Conservation (phyloP, 2,888 invertebrate genomes). For the Girardia tigrina region DNA sequence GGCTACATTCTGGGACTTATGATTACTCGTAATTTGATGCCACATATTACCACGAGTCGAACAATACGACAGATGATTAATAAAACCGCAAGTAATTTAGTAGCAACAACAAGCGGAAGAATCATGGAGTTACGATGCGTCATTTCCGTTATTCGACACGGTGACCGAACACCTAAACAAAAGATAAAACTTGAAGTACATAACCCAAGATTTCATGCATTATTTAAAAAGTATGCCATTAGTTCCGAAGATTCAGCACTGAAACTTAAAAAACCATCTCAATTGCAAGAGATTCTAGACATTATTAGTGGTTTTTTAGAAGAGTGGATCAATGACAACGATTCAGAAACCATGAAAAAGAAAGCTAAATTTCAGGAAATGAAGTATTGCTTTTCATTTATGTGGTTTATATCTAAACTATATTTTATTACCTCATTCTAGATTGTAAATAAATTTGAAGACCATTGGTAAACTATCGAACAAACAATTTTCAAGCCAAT, state of each 20-base stretch:
- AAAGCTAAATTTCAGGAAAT: not conserved
- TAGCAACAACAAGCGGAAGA: slow-evolving; percentile 94
- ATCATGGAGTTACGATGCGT: slow-evolving; percentile 87
- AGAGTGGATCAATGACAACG: slow-evolving; percentile 52
- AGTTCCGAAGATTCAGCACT: not conserved
- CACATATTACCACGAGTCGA: slow-evolving; percentile 64
- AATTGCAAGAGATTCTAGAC: slow-evolving; percentile 68
- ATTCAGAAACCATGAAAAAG: not conserved
- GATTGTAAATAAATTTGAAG: no score
- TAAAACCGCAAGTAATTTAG: slow-evolving; percentile 69
- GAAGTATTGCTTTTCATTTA: no score
- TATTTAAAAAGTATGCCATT: slow-evolving; percentile 72
- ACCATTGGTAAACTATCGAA: no score
- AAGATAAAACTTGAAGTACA: slow-evolving; percentile 94
- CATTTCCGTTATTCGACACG: slow-evolving; percentile 88
- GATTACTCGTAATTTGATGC: slow-evolving; percentile 34
- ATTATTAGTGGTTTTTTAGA: slow-evolving; percentile 75
- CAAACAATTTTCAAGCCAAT: no score
- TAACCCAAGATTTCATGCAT: slow-evolving; percentile 72
- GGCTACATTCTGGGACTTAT: slow-evolving; percentile 63
- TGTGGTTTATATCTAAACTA: no score
- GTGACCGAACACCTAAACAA: slow-evolving; percentile 96
- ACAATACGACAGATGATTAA: slow-evolving; percentile 67
- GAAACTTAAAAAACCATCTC: slow-evolving; percentile 36
- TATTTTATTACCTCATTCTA: no score